Base-by-base conservation (phyloP, 2,113 vertebrate species). In the Anhinga rufa region DNA sequence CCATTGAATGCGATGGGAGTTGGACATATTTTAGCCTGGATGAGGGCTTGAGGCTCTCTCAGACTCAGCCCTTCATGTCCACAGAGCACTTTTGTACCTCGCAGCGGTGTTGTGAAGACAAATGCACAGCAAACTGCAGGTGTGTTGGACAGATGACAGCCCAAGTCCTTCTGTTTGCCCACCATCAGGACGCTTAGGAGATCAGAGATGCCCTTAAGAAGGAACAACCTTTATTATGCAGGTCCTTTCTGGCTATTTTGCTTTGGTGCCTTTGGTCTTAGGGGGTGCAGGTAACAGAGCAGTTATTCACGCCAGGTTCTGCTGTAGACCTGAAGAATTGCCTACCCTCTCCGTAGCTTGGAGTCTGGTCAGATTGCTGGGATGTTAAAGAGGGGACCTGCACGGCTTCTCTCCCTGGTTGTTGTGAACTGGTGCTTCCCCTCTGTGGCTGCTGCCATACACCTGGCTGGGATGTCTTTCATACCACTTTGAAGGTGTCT, bases 401-500 rank as follows among this genome's bases (percentile, higher is more conserved):
- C n/a, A 51, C 0, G 6, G 28, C 68, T 95, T 57, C 44, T 65
- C 26, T 65, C 17, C 21, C 44, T 78, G 66, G 46, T 9, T 81
- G 31, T 16, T 65, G 40, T n/a, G 51, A 72, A 14, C 7, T 54
- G 31, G 44, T 77, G 31, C 13, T 76, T 31, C 26, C 12, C 4
- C 54, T 84, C 42, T 2, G 3, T 12, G 38, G 48, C 55, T 90
- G 75, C 75, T 87, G 31, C 55, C 2, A 4, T 81, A 64, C 49
- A 61, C 22, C 58, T 81, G 38, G 16, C 64, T 83, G 76, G 34
- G 90, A 92, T 93, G 95, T 90, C 92, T 95, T 97, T 96, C 75
- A 88, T 7, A 78, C 71, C 44, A 70, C 76, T 95, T 93, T 95
- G 95, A 96, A 97, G 84, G 93, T 96, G 84, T 93, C 84, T 0